Evolutionary conservation across 2,888 invertebrate genomes (phyloP).

Genomic region (Coenonympha glycerion): DNA sequence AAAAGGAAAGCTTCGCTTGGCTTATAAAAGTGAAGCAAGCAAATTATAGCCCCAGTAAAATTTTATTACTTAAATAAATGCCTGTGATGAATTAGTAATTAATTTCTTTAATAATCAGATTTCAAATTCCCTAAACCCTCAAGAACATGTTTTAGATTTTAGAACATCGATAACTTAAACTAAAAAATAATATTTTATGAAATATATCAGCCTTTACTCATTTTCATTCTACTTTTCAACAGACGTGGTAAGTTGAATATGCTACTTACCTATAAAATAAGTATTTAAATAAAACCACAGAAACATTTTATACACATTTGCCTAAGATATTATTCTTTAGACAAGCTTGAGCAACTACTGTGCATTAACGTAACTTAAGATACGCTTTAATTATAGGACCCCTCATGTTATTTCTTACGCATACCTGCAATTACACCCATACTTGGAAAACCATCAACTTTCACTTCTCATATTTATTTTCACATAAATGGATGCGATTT

Average conservation of each 20-base stretch:
- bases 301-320: background rate
- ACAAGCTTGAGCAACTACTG: conserved; percentile 6
- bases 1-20: conserved; percentile 12
- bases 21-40: conserved; percentile 16
- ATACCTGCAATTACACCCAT: conserved; percentile 18
- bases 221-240: too few relatives aligned
- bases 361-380: conserved; percentile 9
- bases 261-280: too few relatives aligned
- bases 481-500: conserved; percentile 9
- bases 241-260: too few relatives aligned
- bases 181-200: too few relatives aligned
- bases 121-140: conserved; percentile 14
- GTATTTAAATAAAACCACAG: too few relatives aligned
- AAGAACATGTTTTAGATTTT: too few relatives aligned
- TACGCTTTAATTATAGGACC: conserved; percentile 12
- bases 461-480: conserved; percentile 13
- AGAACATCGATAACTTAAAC: too few relatives aligned
- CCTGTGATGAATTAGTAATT: conserved; percentile 26
- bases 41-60: conserved; percentile 12
- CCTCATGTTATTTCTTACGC: conserved; percentile 12
- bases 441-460: conserved; percentile 16
- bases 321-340: conserved; percentile 4
- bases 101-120: conserved; percentile 4
- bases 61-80: conserved; percentile 23
- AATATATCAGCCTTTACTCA: too few relatives aligned